These are phyloP conservation scores for Platysternon megacephalum DNA, from an alignment of 2,113 vertebrate genomes.

Conservation along the genomic window DNA sequence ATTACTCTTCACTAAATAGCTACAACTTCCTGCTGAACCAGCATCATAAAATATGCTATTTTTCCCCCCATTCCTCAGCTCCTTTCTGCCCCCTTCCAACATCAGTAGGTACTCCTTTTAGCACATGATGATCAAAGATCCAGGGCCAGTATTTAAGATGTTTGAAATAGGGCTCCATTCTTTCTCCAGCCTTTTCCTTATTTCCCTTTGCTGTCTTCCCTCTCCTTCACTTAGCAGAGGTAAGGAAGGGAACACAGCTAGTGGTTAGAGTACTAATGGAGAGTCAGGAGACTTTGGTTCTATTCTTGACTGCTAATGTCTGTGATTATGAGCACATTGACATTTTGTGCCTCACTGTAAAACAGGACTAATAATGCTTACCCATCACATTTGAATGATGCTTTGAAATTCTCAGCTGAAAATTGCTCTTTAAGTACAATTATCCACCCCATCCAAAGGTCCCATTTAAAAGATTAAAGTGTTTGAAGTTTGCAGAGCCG, in stretches of 20 bases:
- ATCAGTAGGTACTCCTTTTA: not conserved
- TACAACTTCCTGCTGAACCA: not conserved
- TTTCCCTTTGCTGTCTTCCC: not conserved
- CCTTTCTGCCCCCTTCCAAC: not conserved
- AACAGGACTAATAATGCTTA: not conserved
- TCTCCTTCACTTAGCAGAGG: not conserved
- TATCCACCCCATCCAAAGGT: not conserved
- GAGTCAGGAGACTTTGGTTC: not conserved
- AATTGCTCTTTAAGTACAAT: not conserved
- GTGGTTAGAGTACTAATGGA: not conserved
- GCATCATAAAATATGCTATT: not conserved
- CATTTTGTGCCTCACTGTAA: not conserved
- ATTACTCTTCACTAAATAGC: not conserved
- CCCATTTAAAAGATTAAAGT: rapidly evolving
- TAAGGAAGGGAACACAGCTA: not conserved
- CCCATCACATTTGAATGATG: not conserved
- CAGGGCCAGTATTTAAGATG: not conserved
- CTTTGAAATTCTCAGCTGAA: not conserved
- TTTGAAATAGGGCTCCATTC: rapidly evolving
- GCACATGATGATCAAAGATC: not conserved
- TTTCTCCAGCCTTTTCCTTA: not conserved
- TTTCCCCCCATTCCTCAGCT: not conserved
- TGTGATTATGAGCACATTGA: not conserved
- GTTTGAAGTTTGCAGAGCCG: not conserved
- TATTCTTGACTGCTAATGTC: not conserved